Conservation (phyloP, 2,888 invertebrate genomes). For the Pedicia rivosa region DNA sequence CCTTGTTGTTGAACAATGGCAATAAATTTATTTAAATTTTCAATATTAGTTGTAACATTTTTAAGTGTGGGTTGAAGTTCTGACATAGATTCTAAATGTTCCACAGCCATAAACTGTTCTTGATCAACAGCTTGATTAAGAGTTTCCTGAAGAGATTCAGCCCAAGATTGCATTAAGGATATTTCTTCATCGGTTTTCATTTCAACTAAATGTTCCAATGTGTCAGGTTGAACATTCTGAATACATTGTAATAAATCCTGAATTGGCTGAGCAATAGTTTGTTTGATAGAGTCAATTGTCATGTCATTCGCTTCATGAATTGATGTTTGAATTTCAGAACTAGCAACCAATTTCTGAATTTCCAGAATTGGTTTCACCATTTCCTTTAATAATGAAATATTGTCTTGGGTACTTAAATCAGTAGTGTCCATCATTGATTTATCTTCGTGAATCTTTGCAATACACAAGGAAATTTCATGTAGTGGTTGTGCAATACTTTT, state of each 20-base stretch:
- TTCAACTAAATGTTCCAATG: conserved; percentile 34
- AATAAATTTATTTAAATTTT: conserved; percentile 8
- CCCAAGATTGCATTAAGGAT: conserved; percentile 39
- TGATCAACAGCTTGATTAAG: conserved; percentile 7
- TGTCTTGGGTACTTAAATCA: conserved; percentile 2
- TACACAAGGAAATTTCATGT: conserved; percentile 21
- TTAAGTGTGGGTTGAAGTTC: too few species aligned
- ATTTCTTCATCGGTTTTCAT: conserved; percentile 41
- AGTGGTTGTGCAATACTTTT: conserved; percentile 21
- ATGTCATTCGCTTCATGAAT: background rate
- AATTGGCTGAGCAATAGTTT: conserved; percentile 11
- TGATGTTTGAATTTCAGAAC: conserved; percentile 6
- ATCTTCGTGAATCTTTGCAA: conserved; percentile 22
- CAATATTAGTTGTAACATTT: too few species aligned
- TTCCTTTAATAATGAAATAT: conserved; percentile 8
- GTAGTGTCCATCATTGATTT: background rate
- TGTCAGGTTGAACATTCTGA: conserved; percentile 20
- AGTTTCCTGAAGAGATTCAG: conserved; percentile 20
- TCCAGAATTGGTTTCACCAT: conserved; percentile 10
- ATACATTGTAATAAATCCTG: conserved; percentile 19
- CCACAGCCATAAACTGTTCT: too few species aligned
- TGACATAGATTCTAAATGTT: too few species aligned
- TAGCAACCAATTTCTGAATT: conserved; percentile 8
- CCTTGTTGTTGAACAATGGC: conserved; percentile 17
- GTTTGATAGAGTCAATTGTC: conserved; percentile 1